Evolutionary conservation across 2,888 invertebrate species (phyloP).

Genomic region (Philaethria dido): DNA sequence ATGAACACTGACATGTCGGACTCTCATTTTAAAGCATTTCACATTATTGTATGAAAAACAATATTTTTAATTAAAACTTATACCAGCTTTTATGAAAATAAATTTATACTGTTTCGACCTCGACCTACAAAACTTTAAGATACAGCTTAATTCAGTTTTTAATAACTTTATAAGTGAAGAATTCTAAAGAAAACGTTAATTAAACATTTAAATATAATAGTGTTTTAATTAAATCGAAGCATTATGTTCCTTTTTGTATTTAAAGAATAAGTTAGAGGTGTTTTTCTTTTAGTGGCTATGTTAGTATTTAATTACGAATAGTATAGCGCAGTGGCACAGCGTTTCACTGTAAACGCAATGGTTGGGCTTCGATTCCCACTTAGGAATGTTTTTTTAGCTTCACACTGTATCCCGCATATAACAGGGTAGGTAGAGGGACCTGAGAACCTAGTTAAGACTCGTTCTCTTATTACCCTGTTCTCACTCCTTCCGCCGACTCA

Average conservation of each 20-base stretch:
- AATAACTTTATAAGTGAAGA: conserved; percentile 9
- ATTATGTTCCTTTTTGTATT: not conserved
- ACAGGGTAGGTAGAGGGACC: too few species aligned
- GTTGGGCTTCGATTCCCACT: too few species aligned
- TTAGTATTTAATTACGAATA: too few species aligned
- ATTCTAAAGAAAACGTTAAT: not conserved
- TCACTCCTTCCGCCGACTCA: too few species aligned
- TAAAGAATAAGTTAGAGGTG: too few species aligned
- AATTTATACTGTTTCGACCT: conserved; percentile 19
- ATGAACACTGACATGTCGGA: not conserved
- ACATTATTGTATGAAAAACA: conserved; percentile 21
- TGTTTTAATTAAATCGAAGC: not conserved
- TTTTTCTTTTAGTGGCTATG: too few species aligned
- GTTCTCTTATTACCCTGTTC: too few species aligned
- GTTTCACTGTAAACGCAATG: too few species aligned
- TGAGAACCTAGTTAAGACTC: too few species aligned
- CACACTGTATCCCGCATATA: too few species aligned
- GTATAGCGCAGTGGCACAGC: too few species aligned
- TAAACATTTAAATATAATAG: conserved; percentile 7
- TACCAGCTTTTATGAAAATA: conserved; percentile 12
- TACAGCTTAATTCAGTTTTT: not conserved
- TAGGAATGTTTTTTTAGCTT: too few species aligned
- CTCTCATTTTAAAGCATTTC: conserved; percentile 12
- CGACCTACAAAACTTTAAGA: conserved; percentile 15
- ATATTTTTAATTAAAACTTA: conserved; percentile 25